Conservation (phyloP, 2,888 invertebrate species). For the Noctua fimbriata region DNA sequence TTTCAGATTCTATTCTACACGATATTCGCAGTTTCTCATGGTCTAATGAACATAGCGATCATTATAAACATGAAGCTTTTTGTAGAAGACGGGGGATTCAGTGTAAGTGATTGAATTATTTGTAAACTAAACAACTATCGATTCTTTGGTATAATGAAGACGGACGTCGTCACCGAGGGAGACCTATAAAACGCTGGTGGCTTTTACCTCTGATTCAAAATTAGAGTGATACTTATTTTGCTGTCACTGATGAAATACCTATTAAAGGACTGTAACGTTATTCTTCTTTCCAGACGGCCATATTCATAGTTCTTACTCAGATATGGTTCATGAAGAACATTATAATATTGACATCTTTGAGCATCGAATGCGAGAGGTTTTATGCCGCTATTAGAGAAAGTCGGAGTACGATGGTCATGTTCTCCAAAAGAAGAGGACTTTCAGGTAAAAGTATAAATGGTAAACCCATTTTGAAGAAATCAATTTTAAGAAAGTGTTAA, state of each 20-base stretch:
- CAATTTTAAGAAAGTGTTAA: no score
- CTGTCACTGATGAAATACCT: no score
- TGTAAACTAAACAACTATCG: no score
- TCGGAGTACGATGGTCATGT: constrained; percentile 21
- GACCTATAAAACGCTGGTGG: no score
- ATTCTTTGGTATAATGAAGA: not conserved
- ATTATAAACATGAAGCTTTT: not conserved
- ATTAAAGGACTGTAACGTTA: not conserved
- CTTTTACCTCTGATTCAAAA: not conserved
- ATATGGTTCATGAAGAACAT: constrained; percentile 35
- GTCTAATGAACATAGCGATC: constrained; percentile 28
- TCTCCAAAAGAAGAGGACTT: constrained; percentile 23
- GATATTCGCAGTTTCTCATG: constrained; percentile 35
- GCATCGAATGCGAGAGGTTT: constrained; percentile 35
- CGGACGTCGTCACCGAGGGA: not conserved
- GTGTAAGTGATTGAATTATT: constrained; percentile 2
- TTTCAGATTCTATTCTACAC: constrained; percentile 32
- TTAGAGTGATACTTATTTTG: no score
- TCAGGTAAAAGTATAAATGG: constrained; percentile 18
- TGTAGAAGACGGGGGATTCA: not conserved
- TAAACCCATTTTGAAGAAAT: no score
- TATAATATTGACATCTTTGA: constrained; percentile 13
- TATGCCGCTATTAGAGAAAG: constrained; percentile 18
- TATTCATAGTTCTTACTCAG: constrained; percentile 1
- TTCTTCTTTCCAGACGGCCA: constrained; percentile 4